These are phyloP conservation scores for Grantiella picta DNA, from an alignment of 2,113 vertebrate genomes.

Conservation along the genomic window DNA sequence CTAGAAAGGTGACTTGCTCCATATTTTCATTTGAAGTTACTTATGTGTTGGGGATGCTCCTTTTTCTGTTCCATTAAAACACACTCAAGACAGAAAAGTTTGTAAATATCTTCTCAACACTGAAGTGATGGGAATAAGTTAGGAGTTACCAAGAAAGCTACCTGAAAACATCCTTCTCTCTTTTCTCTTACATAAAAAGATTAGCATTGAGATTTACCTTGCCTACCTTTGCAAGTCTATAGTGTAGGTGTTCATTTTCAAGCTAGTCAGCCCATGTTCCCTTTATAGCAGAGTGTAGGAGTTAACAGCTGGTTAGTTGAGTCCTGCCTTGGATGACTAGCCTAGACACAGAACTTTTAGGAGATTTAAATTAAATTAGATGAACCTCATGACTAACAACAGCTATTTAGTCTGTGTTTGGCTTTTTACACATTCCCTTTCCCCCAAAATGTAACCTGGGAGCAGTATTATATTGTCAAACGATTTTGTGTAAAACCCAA, in stretches of 20 bases:
- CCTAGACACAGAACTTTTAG: not conserved
- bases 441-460: not conserved
- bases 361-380: not conserved
- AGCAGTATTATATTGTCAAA: not conserved
- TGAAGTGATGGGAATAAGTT: not conserved
- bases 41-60: not conserved
- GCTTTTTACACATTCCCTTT: not conserved
- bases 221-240: not conserved
- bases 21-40: not conserved
- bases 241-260: conserved; percentile 18
- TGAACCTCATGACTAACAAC: not conserved
- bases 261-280: not conserved
- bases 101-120: not conserved
- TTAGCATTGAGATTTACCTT: not conserved
- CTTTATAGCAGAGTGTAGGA: conserved; percentile 26
- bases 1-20: not conserved
- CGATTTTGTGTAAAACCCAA: not conserved
- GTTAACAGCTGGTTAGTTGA: conserved; percentile 48
- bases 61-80: not conserved
- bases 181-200: not conserved
- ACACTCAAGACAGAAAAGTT: not conserved
- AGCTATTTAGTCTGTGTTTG: not conserved
- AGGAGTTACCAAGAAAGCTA: not conserved
- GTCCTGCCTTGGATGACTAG: conserved; percentile 4
- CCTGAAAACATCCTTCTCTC: not conserved